phyloP scores from a whole-genome alignment of 2,797 vertebrate species.

The Podarcis siculus region DNA sequence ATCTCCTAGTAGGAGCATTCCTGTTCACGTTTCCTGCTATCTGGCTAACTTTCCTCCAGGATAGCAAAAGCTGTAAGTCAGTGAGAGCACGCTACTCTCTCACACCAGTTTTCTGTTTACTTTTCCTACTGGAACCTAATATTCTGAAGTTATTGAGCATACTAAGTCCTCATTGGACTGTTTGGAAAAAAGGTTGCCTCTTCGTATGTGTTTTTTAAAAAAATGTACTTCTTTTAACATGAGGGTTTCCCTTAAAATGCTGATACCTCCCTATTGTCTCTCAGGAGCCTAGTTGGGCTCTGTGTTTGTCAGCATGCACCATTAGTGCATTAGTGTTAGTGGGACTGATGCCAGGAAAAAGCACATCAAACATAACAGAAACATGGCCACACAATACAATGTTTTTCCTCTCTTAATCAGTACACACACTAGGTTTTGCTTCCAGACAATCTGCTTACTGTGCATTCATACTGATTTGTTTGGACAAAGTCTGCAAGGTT shows the following conservation, averaged over 20 bases:
- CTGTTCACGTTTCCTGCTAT: background rate
- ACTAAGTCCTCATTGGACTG: background rate
- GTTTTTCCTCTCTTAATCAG: background rate
- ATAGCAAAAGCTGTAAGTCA: background rate
- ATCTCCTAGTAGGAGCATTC: no score
- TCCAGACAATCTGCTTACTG: background rate
- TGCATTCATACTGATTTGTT: no score
- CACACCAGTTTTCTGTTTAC: background rate
- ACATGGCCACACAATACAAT: background rate
- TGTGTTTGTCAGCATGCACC: background rate
- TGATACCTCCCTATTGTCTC: background rate
- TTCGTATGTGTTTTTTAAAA: background rate
- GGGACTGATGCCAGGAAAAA: background rate
- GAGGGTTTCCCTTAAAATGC: no score
- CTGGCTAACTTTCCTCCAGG: no score
- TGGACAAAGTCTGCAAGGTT: no score
- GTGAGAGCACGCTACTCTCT: no score
- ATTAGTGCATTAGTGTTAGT: background rate
- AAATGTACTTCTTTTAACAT: no score
- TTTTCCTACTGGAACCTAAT: background rate
- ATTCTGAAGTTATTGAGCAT: background rate
- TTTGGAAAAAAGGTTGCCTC: background rate
- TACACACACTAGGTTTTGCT: background rate
- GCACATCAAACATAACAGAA: background rate
- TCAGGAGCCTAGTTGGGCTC: background rate